These are phyloP conservation scores for Xestoiulus laeticollis DNA, from an alignment of 2,888 invertebrate species.

Conservation along the genomic window DNA sequence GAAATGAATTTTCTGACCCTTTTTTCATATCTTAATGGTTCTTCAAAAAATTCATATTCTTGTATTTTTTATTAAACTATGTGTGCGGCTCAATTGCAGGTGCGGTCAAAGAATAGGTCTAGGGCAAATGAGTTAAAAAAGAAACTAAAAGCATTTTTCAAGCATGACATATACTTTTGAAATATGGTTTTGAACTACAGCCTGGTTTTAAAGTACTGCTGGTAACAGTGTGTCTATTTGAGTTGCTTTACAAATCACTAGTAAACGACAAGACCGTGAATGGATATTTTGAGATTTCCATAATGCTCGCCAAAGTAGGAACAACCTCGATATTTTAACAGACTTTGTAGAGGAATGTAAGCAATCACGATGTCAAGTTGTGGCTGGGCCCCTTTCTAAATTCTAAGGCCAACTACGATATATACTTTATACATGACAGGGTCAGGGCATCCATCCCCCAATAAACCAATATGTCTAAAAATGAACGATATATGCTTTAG, in stretches of 20 bases:
- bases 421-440: background rate
- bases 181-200: background rate
- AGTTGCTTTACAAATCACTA: background rate
- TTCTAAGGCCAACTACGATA: constrained; percentile 35
- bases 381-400: constrained; percentile 12
- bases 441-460: constrained; percentile 19
- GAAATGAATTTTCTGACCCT: background rate
- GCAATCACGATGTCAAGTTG: constrained; percentile 3
- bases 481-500: background rate
- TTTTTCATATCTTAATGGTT: constrained; percentile 18
- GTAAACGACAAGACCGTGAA: background rate
- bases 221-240: background rate
- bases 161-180: background rate
- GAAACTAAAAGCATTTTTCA: background rate
- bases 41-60: constrained; percentile 36
- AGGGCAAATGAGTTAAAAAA: constrained; percentile 24
- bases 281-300: background rate
- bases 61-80: background rate
- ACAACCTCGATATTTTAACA: constrained; percentile 14
- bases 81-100: background rate
- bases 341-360: background rate
- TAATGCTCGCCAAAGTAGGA: background rate
- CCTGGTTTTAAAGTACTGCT: background rate
- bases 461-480: background rate
- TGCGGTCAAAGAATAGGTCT: constrained; percentile 16